Base-by-base conservation (phyloP, 2,888 invertebrate species). In the Reticulitermes lucifugus region DNA sequence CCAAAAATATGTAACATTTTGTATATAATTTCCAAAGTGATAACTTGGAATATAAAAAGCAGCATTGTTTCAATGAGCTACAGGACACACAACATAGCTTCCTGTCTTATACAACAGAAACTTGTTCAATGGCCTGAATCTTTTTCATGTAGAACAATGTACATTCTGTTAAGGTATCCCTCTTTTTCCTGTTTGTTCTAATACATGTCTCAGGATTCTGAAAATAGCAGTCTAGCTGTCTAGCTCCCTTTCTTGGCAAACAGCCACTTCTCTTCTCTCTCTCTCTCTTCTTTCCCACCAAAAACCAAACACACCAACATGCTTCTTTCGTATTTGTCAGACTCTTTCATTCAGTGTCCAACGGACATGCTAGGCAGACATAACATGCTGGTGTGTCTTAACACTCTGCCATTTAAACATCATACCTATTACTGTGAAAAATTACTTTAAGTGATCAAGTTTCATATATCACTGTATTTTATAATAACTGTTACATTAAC, bases 161-260 rank as follows among this genome's bases (percentile, higher is more conserved):
- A 46, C 41, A 77, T 6, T 22, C 46, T 77, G 51, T 77, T 77
- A 77, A 77, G 77, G 77, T 77, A 46, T 77, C 9, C 51, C 46
- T 77, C 21, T 46, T 77, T 6, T 46, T 46, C 25, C 77, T 77
- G 70, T 70, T 70, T 70, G 70, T 25, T 70, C 1, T 70, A 70
- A 70, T 29, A 29, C 46, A 12, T 29, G 29, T 70, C 70, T 73
- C 77, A 77, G 51, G 46, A 77, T 46, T 46, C 77, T 77, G 46
- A 77, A 77, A 77, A 77, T 77, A 77, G 77, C 51, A 77, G 77
- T 77, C 77, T 51, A 77, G 46, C 21, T 21, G 77, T 77, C 77
- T 77, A 77, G 77, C 77, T 51, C 51, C 46, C 77, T 75, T 77
- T n/a, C 46, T 46, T 77, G 77, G 77, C 77, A 46, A 43, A 18